These are phyloP conservation scores for Nyctalus aviator DNA, from an alignment of 2,797 vertebrate genomes.

Conservation along the genomic window DNA sequence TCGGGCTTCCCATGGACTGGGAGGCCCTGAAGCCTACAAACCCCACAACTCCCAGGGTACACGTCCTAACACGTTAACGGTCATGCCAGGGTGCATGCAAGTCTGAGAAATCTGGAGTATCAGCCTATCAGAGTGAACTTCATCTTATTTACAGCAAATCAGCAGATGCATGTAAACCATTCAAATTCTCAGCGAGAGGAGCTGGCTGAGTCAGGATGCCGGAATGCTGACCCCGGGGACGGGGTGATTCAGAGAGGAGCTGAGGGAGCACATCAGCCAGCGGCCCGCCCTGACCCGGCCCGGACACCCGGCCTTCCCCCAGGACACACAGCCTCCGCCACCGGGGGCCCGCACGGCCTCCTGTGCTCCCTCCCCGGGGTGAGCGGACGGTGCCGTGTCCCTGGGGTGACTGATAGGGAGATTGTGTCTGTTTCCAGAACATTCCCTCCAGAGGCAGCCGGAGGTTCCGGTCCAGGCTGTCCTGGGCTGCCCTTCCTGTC, in stretches of 20 bases:
- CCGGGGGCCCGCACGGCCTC: rapidly evolving
- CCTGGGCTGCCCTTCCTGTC: background rate
- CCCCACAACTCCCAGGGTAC: rapidly evolving
- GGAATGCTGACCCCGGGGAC: background rate
- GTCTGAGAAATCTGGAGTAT: rapidly evolving
- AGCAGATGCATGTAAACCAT: background rate
- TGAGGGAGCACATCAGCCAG: background rate
- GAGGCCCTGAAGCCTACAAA: no score
- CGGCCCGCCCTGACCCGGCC: rapidly evolving
- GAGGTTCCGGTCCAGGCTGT: background rate
- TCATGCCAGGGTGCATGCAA: rapidly evolving
- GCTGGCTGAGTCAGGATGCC: rapidly evolving
- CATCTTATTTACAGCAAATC: background rate
- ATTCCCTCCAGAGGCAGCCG: background rate
- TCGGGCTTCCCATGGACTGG: rapidly evolving
- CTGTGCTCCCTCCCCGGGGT: background rate
- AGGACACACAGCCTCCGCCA: rapidly evolving
- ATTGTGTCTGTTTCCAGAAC: background rate
- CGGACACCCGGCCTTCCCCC: rapidly evolving
- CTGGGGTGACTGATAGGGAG: rapidly evolving
- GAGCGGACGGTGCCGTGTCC: rapidly evolving
- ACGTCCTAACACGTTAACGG: rapidly evolving
- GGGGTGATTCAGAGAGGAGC: background rate
- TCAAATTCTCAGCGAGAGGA: background rate
- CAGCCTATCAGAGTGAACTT: background rate